phyloP scores from a whole-genome alignment of 2,888 invertebrate species.

The Allolobophora icterica region DNA sequence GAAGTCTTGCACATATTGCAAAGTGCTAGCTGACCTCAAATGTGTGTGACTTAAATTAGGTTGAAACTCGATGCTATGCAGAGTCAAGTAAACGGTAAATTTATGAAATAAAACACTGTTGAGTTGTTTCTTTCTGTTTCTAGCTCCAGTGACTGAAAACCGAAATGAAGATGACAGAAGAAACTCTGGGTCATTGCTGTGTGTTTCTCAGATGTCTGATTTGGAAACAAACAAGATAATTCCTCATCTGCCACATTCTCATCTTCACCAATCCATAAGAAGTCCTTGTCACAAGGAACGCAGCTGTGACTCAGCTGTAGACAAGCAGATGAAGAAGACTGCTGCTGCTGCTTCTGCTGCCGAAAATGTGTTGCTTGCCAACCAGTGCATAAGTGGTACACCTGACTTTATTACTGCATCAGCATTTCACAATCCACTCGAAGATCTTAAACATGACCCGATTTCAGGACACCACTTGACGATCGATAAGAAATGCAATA shows the following conservation, averaged over 20 bases:
- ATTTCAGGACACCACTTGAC: not conserved
- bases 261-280: conserved; percentile 2
- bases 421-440: conserved; percentile 38
- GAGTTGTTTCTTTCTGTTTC: not conserved
- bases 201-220: not conserved
- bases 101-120: not conserved
- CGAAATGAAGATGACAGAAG: not conserved
- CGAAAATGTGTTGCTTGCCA: conserved; percentile 43
- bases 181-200: not conserved
- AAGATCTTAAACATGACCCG: not conserved
- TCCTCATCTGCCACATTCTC: not conserved
- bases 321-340: not conserved
- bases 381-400: conserved; percentile 46
- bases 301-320: not conserved
- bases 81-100: not conserved
- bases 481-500: not conserved
- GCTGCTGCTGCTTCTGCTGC: conserved; percentile 25
- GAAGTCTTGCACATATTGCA: too few species aligned
- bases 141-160: not conserved
- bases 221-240: not conserved
- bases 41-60: too few species aligned
- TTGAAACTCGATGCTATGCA: not conserved
- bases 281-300: not conserved
- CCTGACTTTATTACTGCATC: conserved; percentile 53
- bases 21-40: too few species aligned